These are phyloP conservation scores for Otolemur garnettii DNA, from an alignment of 2,113 vertebrate genomes.

Conservation along the genomic window DNA sequence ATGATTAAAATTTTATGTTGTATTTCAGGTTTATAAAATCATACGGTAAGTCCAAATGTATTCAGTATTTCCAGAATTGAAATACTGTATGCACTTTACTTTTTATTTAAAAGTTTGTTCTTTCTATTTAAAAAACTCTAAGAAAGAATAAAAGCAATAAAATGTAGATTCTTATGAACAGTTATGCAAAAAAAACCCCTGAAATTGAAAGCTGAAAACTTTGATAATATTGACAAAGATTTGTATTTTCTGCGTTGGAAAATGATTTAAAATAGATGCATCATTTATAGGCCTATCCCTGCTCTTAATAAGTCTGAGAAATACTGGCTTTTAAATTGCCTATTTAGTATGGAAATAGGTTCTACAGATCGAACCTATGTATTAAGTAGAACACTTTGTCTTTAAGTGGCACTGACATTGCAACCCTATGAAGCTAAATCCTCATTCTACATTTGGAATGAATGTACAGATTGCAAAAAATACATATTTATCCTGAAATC, in stretches of 20 bases:
- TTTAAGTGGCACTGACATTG: neutral
- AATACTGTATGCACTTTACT: neutral
- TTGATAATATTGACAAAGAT: neutral
- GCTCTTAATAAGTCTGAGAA: neutral
- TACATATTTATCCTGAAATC: neutral
- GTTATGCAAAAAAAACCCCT: neutral
- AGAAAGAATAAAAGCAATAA: neutral
- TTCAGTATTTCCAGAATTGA: neutral
- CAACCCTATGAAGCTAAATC: neutral
- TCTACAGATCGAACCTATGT: neutral
- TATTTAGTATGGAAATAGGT: neutral
- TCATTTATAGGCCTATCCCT: neutral
- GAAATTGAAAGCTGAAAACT: neutral
- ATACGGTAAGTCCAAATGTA: neutral
- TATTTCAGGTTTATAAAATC: neutral
- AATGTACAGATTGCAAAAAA: neutral
- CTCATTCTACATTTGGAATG: neutral
- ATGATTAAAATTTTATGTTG: neutral
- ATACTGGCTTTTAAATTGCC: neutral
- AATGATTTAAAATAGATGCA: neutral
- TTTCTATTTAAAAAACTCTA: neutral
- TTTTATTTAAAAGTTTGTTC: neutral
- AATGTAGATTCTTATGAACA: neutral
- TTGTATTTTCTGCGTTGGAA: neutral
- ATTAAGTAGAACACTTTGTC: constrained; percentile 9